Percentiles rank a stretch among this genome's conserved stretches.
These are phyloP conservation scores for Peribatodes rhomboidaria DNA, from an alignment of 2,888 invertebrate species.

Conservation along the genomic window DNA sequence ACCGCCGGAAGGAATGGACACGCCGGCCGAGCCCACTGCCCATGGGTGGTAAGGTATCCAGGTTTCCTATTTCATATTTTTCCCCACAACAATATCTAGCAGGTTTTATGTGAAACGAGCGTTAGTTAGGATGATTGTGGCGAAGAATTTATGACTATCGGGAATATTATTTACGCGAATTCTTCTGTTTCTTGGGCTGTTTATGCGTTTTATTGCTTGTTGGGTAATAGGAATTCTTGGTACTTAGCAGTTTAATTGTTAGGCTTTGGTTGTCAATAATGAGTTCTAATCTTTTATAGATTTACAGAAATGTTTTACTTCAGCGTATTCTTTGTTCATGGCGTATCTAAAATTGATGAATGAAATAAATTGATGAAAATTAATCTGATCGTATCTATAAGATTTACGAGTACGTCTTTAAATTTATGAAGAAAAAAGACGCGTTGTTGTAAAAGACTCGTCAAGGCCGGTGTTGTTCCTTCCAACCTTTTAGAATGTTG, in stretches of 20 bases:
- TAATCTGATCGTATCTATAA: neutral
- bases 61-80: constrained; percentile 42
- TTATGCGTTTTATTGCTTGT: constrained; percentile 12
- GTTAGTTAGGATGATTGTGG: constrained; percentile 37
- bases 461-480: neutral
- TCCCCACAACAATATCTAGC: constrained; percentile 35
- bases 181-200: constrained; percentile 13
- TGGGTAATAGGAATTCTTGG: constrained; percentile 9
- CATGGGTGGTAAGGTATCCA: constrained; percentile 46
- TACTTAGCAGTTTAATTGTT: constrained; percentile 12
- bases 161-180: constrained; percentile 32
- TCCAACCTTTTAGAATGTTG: neutral
- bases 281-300: neutral
- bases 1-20: constrained; percentile 35
- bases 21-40: too few species aligned
- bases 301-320: neutral
- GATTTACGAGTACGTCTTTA: neutral
- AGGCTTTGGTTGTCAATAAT: neutral
- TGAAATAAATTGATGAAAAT: too few species aligned
- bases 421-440: neutral
- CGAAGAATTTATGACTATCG: constrained; percentile 38
- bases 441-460: neutral
- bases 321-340: neutral
- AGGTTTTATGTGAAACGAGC: constrained; percentile 39
- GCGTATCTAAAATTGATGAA: neutral